Conservation (phyloP, 2,888 invertebrate species). For the Luperina testacea region DNA sequence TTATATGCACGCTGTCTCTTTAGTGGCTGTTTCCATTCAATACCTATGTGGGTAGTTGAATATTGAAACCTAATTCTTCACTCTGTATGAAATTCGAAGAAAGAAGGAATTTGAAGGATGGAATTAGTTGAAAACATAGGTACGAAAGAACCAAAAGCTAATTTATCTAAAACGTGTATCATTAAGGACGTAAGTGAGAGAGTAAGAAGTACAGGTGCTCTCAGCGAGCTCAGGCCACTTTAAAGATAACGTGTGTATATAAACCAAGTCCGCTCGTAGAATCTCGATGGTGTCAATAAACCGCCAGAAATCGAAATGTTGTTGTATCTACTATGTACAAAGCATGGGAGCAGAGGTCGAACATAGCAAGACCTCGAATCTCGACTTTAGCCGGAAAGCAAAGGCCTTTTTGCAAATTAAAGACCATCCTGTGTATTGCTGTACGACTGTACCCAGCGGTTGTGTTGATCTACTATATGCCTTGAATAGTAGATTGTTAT, state of each 20-base stretch:
- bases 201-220: neutral
- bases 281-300: neutral
- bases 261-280: constrained; percentile 9
- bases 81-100: neutral
- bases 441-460: neutral
- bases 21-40: neutral
- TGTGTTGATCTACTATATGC: neutral
- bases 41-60: neutral
- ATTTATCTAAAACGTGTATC: neutral
- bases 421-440: neutral
- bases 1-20: neutral
- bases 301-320: neutral
- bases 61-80: neutral
- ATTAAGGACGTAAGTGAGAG: neutral
- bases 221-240: neutral
- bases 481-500: too few species aligned
- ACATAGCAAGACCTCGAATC: neutral
- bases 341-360: neutral
- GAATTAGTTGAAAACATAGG: neutral
- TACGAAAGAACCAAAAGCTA: neutral
- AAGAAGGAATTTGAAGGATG: neutral
- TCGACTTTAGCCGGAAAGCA: neutral
- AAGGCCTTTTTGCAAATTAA: neutral
- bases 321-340: neutral
- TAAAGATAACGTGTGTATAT: neutral